Evolutionary conservation across 1,140 invertebrate genomes (phyloP).

Genomic region (Amphibalanus amphitrite): DNA sequence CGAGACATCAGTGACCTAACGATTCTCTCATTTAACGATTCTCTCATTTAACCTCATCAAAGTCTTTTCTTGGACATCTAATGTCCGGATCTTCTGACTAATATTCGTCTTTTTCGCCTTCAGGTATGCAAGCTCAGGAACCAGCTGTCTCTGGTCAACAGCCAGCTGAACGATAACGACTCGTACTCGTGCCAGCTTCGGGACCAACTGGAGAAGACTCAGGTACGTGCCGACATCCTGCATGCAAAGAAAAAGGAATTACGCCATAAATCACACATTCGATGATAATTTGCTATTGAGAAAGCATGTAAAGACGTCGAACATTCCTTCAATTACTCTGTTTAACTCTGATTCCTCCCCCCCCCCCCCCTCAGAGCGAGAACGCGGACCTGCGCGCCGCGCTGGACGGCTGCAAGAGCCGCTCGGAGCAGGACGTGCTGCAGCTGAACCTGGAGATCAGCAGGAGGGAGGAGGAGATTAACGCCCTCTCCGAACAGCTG

Average conservation of each 20-base stretch:
- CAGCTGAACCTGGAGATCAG: not conserved
- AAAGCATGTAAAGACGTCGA: too few species aligned
- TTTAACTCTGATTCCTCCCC: not conserved
- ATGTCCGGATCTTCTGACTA: not conserved
- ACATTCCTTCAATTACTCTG: too few species aligned
- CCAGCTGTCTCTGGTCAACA: conserved; percentile 18
- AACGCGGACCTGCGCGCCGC: not conserved
- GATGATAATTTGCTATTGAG: too few species aligned
- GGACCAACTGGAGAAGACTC: not conserved
- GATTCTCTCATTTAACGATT: not conserved
- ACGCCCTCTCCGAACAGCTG: not conserved
- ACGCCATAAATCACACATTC: too few species aligned
- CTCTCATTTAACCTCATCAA: not conserved
- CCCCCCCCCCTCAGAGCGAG: not conserved
- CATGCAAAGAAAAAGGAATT: too few species aligned
- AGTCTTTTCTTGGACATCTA: not conserved
- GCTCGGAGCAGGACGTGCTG: not conserved
- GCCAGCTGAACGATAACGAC: conserved; percentile 16
- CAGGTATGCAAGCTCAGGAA: conserved; percentile 18
- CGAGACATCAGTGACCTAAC: not conserved
- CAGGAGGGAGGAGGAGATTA: not conserved
- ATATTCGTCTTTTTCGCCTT: not conserved
- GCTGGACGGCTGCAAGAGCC: not conserved
- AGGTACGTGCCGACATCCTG: not conserved
- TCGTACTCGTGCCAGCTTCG: not conserved